Evolutionary conservation across 1,140 invertebrate genomes (phyloP), one percentile per base, ranked within the genome.

Genomic region (Microplitis mediator): DNA sequence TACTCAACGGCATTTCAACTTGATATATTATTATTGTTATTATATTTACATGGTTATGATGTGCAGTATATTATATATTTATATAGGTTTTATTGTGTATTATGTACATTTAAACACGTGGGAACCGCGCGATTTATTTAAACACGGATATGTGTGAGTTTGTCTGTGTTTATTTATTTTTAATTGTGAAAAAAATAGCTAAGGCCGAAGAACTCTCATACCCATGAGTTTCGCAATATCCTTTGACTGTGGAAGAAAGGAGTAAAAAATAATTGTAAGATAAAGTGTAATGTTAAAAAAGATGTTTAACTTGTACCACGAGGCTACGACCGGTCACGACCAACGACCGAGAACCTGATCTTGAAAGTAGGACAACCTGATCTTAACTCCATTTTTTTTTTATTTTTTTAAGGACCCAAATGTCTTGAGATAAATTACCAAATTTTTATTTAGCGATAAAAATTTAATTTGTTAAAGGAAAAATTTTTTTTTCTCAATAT

Each of bases 321-420:
- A 36, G 39, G 60, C 11, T 50, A n/a, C 16, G 50, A 64, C 45
- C 58, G 39, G 34, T 56, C 61, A 63, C 31, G 62, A 58, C 39
- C 39, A 45, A 39, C 67, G 52, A 60, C 34, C 54, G 63, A 72
- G 63, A 72, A 72, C 70, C 70, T 72, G 70, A 72, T 72, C 63
- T 72, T 61, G 34, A 50, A 72, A 66, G 70, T 72, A 36, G 70
- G 70, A 36, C 63, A 72, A 58, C 16, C 36, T 66, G 63, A 72
- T 52, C 54, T 72, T 45, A 66, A 34, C 9, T 35, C 56, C 32
- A 39, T 23, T 13, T 56, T 39, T 56, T 39, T 51, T 13, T 71
- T 50, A 16, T 39, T n/a, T 32, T 31, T 11, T 23, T 23, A 23
- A 23, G 23, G 23, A 23, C 23, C 23, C 23, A 23, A 23, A 23